Evolutionary conservation across 2,888 invertebrate genomes (phyloP).

Genomic region (Drosophila macrothrix): DNA sequence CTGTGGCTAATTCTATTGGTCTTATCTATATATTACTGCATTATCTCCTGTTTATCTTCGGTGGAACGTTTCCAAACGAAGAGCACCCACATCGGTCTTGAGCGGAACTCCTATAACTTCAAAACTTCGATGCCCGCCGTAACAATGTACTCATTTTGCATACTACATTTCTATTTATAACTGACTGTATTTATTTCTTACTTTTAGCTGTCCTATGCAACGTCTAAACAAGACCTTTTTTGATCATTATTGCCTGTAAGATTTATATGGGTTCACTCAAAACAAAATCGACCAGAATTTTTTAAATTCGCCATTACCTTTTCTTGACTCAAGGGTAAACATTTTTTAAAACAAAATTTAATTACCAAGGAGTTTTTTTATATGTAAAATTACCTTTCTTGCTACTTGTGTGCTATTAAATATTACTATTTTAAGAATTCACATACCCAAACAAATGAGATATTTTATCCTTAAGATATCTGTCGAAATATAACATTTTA

Average conservation of each 20-base stretch:
- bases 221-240: conserved; percentile 73
- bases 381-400: no score
- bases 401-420: no score
- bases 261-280: neutral
- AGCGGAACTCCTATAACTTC: conserved; percentile 83
- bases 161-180: neutral
- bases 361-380: no score
- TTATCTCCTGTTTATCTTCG: conserved; percentile 80
- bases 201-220: conserved; percentile 76
- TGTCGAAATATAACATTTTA: neutral
- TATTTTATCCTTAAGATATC: neutral
- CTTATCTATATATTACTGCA: conserved; percentile 73
- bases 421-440: no score
- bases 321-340: neutral
- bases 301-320: neutral
- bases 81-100: conserved; percentile 83
- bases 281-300: neutral
- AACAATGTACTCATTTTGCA: conserved; percentile 68
- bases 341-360: neutral
- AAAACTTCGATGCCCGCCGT: conserved; percentile 82
- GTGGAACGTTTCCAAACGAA: conserved; percentile 81
- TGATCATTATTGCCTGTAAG: conserved; percentile 74
- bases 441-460: no score
- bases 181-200: neutral
- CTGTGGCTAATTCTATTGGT: conserved; percentile 79